Percentiles rank a stretch among this genome's conserved stretches.
These are phyloP conservation scores for Sarotherodon lohbergeri DNA, from an alignment of 2,113 vertebrate species.

Conservation along the genomic window DNA sequence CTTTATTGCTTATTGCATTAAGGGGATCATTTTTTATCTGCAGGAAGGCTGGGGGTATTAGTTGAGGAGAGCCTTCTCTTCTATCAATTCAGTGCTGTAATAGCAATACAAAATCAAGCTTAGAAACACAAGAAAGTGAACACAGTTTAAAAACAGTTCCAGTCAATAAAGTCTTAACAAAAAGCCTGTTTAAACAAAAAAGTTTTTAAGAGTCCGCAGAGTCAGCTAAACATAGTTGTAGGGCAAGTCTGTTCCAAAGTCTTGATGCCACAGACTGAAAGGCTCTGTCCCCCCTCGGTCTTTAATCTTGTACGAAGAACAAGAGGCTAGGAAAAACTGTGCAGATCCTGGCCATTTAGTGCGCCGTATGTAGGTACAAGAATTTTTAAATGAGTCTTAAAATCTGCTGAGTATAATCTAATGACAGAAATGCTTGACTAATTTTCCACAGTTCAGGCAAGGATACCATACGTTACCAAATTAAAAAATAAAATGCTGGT, in stretches of 20 bases:
- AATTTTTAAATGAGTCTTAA: background rate
- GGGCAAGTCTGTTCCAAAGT: background rate
- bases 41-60: background rate
- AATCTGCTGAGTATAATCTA: background rate
- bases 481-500: background rate
- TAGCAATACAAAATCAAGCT: background rate
- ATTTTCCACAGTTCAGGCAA: background rate
- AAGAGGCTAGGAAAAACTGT: background rate
- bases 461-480: background rate
- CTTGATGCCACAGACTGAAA: background rate
- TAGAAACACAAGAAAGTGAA: background rate
- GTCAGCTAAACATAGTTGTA: background rate
- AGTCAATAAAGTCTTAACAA: background rate
- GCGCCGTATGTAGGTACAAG: background rate
- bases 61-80: background rate
- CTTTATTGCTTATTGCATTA: conserved; percentile 39
- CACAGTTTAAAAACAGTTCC: background rate
- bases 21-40: background rate
- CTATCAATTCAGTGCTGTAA: background rate
- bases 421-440: background rate
- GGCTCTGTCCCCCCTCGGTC: background rate
- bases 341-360: background rate
- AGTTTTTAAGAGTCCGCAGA: background rate
- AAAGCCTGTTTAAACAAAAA: background rate
- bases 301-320: background rate